Evolutionary conservation across 2,888 invertebrate species (phyloP).

Genomic region (Bruchidius siliquastri): DNA sequence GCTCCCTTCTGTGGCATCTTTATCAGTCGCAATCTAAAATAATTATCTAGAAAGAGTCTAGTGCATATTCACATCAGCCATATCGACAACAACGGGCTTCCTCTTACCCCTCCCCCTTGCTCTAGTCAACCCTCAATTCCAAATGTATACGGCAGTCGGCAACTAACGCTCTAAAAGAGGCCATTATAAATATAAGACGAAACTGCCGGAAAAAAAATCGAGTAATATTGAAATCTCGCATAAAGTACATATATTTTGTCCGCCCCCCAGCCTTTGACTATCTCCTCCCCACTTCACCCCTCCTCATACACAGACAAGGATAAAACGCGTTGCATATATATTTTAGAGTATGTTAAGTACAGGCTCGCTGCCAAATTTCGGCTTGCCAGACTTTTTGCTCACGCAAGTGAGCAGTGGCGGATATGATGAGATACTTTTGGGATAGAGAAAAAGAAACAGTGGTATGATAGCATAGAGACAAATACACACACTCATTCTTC

Average conservation of each 20-base stretch:
- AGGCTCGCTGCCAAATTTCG: slow-evolving; percentile 29
- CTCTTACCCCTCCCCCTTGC: background rate
- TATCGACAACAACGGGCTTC: background rate
- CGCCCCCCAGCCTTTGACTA: background rate
- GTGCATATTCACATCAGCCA: background rate
- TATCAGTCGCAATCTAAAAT: background rate
- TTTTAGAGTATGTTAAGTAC: slow-evolving; percentile 28
- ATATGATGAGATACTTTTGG: background rate
- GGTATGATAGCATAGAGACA: too few relatives aligned
- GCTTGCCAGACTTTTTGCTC: slow-evolving; percentile 31
- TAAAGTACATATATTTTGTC: background rate
- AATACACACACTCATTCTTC: too few relatives aligned
- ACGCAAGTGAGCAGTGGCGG: background rate
- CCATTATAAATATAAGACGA: background rate
- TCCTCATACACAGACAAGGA: background rate
- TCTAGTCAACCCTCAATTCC: background rate
- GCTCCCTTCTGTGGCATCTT: background rate
- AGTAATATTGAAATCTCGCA: background rate
- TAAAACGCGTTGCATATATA: slow-evolving; percentile 18
- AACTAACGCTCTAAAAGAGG: background rate
- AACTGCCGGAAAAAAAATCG: background rate
- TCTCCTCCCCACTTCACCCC: background rate
- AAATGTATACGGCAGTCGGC: background rate
- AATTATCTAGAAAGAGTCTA: background rate
- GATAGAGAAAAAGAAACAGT: too few relatives aligned